Evolutionary conservation across 2,797 vertebrate species (phyloP).

Genomic region (Taeniopygia guttata): DNA sequence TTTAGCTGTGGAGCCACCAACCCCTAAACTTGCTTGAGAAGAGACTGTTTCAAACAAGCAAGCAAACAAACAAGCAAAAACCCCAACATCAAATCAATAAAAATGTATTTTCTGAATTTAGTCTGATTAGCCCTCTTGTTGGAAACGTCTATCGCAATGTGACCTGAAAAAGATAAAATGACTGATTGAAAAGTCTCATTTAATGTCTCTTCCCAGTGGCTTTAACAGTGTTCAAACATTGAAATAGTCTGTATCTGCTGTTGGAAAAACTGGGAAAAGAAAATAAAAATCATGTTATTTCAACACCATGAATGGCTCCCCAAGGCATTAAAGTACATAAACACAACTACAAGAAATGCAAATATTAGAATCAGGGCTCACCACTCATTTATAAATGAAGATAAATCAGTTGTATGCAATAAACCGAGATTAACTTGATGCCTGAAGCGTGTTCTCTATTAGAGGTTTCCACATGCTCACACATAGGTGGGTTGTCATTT

Average conservation of each 20-base stretch:
- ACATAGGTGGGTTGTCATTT: background rate
- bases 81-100: background rate
- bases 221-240: background rate
- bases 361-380: constrained; percentile 46
- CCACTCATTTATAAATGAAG: constrained; percentile 68
- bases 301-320: constrained; percentile 13
- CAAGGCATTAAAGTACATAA: constrained; percentile 52
- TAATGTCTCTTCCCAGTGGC: background rate
- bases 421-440: constrained; percentile 20
- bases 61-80: background rate
- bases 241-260: background rate
- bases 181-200: background rate
- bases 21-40: background rate
- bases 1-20: background rate
- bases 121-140: background rate
- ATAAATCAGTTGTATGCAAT: constrained; percentile 65
- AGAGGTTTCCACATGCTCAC: constrained; percentile 1
- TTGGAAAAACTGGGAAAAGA: background rate
- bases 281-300: constrained; percentile 8
- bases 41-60: background rate
- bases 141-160: background rate
- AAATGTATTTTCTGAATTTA: background rate
- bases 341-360: constrained; percentile 51
- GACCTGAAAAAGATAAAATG: background rate
- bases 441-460: constrained; percentile 19